Percentiles rank a stretch among this genome's conserved stretches.
Evolutionary conservation across 2,888 invertebrate genomes (phyloP).

Genomic region (Caradrina clavipalpis): DNA sequence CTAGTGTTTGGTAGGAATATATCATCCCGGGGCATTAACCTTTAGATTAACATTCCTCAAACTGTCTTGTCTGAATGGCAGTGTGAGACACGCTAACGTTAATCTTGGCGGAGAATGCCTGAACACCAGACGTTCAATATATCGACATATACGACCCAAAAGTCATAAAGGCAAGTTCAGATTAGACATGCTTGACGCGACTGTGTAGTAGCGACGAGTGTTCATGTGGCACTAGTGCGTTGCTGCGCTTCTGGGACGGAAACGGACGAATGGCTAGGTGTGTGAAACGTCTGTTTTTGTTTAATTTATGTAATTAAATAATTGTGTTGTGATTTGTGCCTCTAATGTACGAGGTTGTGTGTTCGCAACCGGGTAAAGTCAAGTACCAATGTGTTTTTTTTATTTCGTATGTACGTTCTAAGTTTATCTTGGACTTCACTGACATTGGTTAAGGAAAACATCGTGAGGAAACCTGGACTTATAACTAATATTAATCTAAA

Average conservation of each 20-base stretch:
- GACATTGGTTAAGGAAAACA: too few species aligned
- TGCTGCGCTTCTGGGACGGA: background rate
- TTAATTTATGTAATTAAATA: background rate
- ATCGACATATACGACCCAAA: slow-evolving; percentile 34
- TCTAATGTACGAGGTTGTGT: too few species aligned
- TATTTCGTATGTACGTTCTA: too few species aligned
- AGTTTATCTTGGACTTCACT: too few species aligned
- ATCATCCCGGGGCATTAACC: slow-evolving; percentile 14
- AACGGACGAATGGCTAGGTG: background rate
- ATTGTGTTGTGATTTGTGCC: too few species aligned
- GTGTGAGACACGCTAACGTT: slow-evolving; percentile 45
- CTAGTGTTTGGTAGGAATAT: background rate
- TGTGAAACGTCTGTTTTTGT: background rate
- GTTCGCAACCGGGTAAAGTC: too few species aligned
- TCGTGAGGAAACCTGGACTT: too few species aligned
- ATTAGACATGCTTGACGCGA: slow-evolving; percentile 38
- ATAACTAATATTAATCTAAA: too few species aligned
- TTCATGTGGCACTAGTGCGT: background rate
- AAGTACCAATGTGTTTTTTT: too few species aligned
- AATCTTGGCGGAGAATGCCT: slow-evolving; percentile 48
- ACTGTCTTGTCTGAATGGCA: slow-evolving; percentile 28
- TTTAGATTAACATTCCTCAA: slow-evolving; percentile 48
- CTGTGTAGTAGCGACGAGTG: background rate
- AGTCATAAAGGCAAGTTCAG: slow-evolving; percentile 35
- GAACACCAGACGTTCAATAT: slow-evolving; percentile 38